phyloP scores from a whole-genome alignment of 2,888 invertebrate species.

The Lampropteryx suffumata region DNA sequence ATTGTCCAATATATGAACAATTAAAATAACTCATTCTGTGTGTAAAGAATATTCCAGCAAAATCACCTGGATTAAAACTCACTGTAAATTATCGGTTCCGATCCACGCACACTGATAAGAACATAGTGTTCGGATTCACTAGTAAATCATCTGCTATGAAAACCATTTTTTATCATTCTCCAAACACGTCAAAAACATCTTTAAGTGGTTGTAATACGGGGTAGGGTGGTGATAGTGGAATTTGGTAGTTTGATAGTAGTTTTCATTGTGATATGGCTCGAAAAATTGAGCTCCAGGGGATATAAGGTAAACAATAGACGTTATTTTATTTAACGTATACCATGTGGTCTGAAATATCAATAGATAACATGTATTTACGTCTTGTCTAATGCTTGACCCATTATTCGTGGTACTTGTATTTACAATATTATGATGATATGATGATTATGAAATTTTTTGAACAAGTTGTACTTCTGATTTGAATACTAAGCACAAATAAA shows the following conservation, averaged over 20 bases:
- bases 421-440: too few relatives aligned
- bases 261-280: constrained; percentile 11
- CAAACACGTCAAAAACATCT: background rate
- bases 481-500: too few relatives aligned
- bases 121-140: constrained; percentile 3
- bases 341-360: constrained; percentile 4
- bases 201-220: constrained; percentile 1
- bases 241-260: constrained; percentile 1
- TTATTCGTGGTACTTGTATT: too few relatives aligned
- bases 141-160: constrained; percentile 5
- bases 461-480: too few relatives aligned
- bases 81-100: background rate
- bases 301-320: constrained; percentile 9
- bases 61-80: background rate
- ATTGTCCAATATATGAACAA: too few relatives aligned
- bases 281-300: constrained; percentile 13
- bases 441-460: too few relatives aligned
- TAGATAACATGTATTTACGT: too few relatives aligned
- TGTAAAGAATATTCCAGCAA: too few relatives aligned
- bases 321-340: constrained; percentile 1
- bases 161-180: background rate
- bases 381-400: too few relatives aligned
- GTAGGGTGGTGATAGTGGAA: background rate
- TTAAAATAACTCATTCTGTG: too few relatives aligned
- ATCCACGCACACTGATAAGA: background rate